Evolutionary conservation across 2,113 vertebrate genomes (phyloP).

Genomic region (Herpailurus yagouaroundi): DNA sequence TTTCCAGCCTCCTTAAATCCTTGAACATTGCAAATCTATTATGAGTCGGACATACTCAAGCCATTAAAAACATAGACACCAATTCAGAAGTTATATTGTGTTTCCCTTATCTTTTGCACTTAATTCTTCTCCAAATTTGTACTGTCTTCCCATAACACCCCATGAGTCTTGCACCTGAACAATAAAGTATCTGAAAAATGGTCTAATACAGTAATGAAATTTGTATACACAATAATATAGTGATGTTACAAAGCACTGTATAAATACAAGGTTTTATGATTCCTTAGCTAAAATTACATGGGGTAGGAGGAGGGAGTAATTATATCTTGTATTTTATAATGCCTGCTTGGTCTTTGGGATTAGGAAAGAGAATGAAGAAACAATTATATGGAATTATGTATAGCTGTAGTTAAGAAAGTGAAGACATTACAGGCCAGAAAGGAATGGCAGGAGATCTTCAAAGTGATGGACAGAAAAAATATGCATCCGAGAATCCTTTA

Average conservation of each 20-base stretch:
- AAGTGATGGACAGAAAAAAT: too few species aligned
- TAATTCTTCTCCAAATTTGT: not conserved
- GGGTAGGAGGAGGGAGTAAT: not conserved
- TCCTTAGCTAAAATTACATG: constrained; percentile 24
- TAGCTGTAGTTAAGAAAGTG: not conserved
- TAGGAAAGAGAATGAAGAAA: not conserved
- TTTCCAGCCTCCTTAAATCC: not conserved
- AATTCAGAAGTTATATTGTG: not conserved
- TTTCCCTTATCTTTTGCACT: not conserved
- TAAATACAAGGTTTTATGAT: not conserved
- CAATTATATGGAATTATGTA: not conserved
- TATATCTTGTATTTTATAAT: not conserved
- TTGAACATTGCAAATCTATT: not conserved
- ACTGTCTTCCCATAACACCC: not conserved
- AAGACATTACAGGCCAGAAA: too few species aligned
- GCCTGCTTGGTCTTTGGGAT: not conserved
- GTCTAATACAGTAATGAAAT: not conserved
- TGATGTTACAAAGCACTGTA: not conserved
- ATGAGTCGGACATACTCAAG: not conserved
- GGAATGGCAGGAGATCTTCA: too few species aligned
- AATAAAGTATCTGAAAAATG: not conserved
- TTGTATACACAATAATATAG: not conserved
- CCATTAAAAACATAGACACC: not conserved
- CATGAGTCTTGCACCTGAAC: not conserved
- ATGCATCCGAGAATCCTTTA: too few species aligned